Conservation (phyloP, 2,797 vertebrate species). For the Distichodus sexfasciatus region DNA sequence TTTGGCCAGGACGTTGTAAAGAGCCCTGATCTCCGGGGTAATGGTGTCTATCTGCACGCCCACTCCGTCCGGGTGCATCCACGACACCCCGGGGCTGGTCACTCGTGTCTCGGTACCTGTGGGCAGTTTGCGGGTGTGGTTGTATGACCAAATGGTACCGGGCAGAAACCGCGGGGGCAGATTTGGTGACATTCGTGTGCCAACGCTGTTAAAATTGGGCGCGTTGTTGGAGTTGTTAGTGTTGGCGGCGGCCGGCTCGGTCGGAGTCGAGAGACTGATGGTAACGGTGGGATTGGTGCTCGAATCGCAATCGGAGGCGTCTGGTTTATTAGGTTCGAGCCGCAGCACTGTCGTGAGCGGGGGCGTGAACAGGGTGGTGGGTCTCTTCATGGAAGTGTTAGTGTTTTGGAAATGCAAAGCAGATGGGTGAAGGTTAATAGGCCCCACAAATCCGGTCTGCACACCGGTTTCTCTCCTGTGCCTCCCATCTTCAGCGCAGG, state of each 20-base stretch:
- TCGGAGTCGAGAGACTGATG: slow-evolving; percentile 69
- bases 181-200: slow-evolving; percentile 55
- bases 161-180: slow-evolving; percentile 82
- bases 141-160: slow-evolving; percentile 94
- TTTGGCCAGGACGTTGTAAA: slow-evolving; percentile 96
- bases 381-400: slow-evolving; percentile 73
- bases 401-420: slow-evolving; percentile 72
- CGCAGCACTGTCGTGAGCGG: slow-evolving; percentile 47
- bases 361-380: slow-evolving; percentile 70
- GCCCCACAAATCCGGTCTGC: slow-evolving; percentile 86
- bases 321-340: slow-evolving; percentile 44
- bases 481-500: no score
- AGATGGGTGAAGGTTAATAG: slow-evolving; percentile 70
- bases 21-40: slow-evolving; percentile 92
- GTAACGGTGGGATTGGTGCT: slow-evolving; percentile 63
- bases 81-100: slow-evolving; percentile 89
- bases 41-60: slow-evolving; percentile 97
- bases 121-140: slow-evolving; percentile 82
- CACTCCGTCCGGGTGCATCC: slow-evolving; percentile 92
- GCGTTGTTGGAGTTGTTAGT: slow-evolving; percentile 59
- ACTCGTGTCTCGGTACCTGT: slow-evolving; percentile 80
- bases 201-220: slow-evolving; percentile 51
- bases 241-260: slow-evolving; percentile 64
- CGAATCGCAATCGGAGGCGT: slow-evolving; percentile 44
- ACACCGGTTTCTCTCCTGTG: slow-evolving; percentile 81